A percentile compares a stretch with the other conserved stretches of the same genome.
These are phyloP conservation scores for Periparus ater DNA, from an alignment of 2,797 vertebrate genomes.

Conservation along the genomic window DNA sequence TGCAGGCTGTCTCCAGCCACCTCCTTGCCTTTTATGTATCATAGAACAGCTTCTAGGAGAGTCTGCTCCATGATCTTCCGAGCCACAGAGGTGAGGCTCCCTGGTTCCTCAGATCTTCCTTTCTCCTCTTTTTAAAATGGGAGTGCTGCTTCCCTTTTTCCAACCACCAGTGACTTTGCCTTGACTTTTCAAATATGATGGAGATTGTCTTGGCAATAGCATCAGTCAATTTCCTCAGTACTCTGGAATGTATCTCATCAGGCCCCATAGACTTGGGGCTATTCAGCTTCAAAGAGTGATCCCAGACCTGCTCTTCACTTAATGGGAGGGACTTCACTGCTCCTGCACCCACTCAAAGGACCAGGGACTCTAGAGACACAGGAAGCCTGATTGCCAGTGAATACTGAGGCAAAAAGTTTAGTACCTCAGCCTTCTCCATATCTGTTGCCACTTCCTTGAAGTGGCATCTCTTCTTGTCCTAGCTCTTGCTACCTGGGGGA, in stretches of 20 bases:
- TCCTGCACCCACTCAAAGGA: not conserved
- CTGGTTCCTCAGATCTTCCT: not conserved
- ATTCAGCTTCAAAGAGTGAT: not conserved
- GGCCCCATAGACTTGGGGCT: too few species aligned
- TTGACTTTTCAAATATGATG: not conserved
- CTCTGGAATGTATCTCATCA: not conserved
- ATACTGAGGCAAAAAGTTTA: not conserved
- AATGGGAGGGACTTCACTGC: not conserved
- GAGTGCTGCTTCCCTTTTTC: not conserved
- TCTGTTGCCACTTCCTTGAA: not conserved
- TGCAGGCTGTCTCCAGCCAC: not conserved
- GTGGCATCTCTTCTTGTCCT: not conserved
- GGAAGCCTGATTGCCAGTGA: not conserved
- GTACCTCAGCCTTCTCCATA: not conserved
- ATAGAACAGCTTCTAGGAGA: not conserved
- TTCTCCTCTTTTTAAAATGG: not conserved
- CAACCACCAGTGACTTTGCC: not conserved
- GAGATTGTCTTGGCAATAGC: not conserved
- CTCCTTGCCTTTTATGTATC: not conserved
- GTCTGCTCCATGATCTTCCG: not conserved
- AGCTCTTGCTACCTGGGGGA: not conserved
- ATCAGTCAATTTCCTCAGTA: not conserved
- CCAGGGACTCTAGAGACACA: not conserved
- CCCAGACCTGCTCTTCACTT: not conserved
- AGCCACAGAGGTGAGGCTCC: not conserved